These are phyloP conservation scores for Agapetus fuscipes DNA, from an alignment of 2,888 invertebrate genomes.

Conservation along the genomic window DNA sequence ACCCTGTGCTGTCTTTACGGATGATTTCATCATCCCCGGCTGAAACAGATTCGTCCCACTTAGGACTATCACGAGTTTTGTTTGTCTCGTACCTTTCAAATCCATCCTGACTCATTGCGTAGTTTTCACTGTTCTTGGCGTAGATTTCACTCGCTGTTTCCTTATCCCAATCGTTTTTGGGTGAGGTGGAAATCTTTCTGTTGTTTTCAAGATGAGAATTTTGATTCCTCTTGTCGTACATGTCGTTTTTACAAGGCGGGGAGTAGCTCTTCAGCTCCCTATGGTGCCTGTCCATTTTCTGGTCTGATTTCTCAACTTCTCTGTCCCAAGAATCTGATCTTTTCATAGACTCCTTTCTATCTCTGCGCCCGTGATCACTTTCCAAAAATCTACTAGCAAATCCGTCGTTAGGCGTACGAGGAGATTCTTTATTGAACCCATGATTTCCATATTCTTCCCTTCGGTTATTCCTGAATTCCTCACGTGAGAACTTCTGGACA, in stretches of 20 bases:
- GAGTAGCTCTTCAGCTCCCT: constrained; percentile 35
- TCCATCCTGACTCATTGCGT: constrained; percentile 14
- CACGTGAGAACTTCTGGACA: constrained; percentile 17
- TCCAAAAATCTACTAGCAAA: constrained; percentile 21
- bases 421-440: constrained; percentile 10
- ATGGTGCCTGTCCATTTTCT: constrained; percentile 28
- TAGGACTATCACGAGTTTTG: constrained; percentile 15
- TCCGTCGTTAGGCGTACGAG: constrained; percentile 16
- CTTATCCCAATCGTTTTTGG: constrained; percentile 22
- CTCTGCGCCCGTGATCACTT: constrained; percentile 17
- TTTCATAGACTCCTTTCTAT: constrained; percentile 21
- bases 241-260: constrained; percentile 25
- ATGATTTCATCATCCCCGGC: constrained; percentile 34
- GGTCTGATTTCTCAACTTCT: constrained; percentile 31
- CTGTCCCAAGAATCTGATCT: constrained; percentile 27
- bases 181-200: constrained; percentile 23
- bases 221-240: constrained; percentile 11
- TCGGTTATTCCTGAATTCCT: constrained; percentile 14
- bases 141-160: constrained; percentile 19
- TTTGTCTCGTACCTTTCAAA: constrained; percentile 19
- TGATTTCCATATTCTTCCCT: constrained; percentile 15
- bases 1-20: constrained; percentile 10
- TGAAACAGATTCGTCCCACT: constrained; percentile 40
- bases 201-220: constrained; percentile 24
- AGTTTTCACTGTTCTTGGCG: constrained; percentile 18